phyloP scores from a whole-genome alignment of 2,888 invertebrate species.

The Schrankia costaestrigalis region DNA sequence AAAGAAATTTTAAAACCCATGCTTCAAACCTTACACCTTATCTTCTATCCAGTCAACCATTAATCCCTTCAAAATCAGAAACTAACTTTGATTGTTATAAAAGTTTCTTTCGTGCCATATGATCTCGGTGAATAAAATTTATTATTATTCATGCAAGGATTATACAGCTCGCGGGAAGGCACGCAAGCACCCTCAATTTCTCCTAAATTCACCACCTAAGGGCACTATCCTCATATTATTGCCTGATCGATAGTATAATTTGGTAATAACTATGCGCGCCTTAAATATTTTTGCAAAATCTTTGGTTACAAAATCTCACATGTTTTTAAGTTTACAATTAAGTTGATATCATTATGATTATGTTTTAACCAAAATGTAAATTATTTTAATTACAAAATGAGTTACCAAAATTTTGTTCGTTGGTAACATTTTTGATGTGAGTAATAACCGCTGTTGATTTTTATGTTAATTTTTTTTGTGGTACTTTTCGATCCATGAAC shows the following conservation, averaged over 20 bases:
- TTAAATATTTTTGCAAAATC: slow-evolving; percentile 50
- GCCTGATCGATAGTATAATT: slow-evolving; percentile 75
- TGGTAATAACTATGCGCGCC: slow-evolving; percentile 62
- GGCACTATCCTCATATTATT: slow-evolving; percentile 69
- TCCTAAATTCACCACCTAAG: slow-evolving; percentile 72
- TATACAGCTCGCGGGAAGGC: slow-evolving; percentile 58
- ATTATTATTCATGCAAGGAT: slow-evolving; percentile 63
- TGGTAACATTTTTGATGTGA: too few species aligned
- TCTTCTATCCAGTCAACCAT: too few species aligned
- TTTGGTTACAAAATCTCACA: slow-evolving; percentile 24
- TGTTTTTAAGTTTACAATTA: slow-evolving; percentile 14
- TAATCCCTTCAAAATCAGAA: too few species aligned
- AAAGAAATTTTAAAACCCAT: too few species aligned
- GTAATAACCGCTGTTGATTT: too few species aligned
- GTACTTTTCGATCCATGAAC: too few species aligned
- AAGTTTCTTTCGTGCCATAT: slow-evolving; percentile 58
- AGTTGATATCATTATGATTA: slow-evolving; percentile 9
- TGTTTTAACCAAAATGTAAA: too few species aligned
- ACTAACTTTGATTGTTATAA: slow-evolving; percentile 24
- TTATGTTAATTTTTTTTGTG: too few species aligned
- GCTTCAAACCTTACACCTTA: too few species aligned
- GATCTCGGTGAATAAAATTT: slow-evolving; percentile 57
- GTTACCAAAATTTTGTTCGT: too few species aligned
- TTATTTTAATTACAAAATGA: too few species aligned
- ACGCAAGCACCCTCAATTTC: slow-evolving; percentile 72